These are phyloP conservation scores for Pollenia griseotomentosa DNA, from an alignment of 2,888 invertebrate genomes.

Conservation along the genomic window DNA sequence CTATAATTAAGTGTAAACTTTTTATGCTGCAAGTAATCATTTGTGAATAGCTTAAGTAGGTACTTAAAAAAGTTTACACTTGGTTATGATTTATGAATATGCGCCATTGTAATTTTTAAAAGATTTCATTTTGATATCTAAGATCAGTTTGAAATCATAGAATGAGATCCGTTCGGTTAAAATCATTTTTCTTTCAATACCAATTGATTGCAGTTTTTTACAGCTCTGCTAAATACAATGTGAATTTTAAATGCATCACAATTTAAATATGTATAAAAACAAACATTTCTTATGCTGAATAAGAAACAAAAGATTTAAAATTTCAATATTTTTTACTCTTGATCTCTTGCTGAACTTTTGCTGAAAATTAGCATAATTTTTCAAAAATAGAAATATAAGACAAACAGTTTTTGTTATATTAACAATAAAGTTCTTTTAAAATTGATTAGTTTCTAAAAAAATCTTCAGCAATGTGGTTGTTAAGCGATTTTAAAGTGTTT, in stretches of 20 bases:
- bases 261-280: no score
- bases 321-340: background rate
- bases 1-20: no score
- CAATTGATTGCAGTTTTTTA: no score
- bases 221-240: no score
- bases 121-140: no score
- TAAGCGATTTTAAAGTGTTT: conserved; percentile 49
- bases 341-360: conserved; percentile 4
- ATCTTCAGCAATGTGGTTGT: conserved; percentile 67
- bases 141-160: no score
- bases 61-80: no score
- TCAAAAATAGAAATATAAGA: background rate
- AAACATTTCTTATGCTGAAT: background rate
- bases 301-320: conserved; percentile 11
- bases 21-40: no score
- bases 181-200: background rate
- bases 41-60: no score
- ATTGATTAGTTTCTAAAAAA: conserved; percentile 12
- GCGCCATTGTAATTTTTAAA: no score
- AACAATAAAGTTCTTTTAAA: background rate
- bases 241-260: conserved; percentile 2
- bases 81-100: no score
- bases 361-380: conserved; percentile 31
- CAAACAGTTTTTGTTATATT: conserved; percentile 19
- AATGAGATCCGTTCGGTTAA: background rate